Percentiles rank a stretch among this genome's conserved stretches.
Evolutionary conservation across 2,113 vertebrate genomes (phyloP).

Genomic region (Eleginops maclovinus): DNA sequence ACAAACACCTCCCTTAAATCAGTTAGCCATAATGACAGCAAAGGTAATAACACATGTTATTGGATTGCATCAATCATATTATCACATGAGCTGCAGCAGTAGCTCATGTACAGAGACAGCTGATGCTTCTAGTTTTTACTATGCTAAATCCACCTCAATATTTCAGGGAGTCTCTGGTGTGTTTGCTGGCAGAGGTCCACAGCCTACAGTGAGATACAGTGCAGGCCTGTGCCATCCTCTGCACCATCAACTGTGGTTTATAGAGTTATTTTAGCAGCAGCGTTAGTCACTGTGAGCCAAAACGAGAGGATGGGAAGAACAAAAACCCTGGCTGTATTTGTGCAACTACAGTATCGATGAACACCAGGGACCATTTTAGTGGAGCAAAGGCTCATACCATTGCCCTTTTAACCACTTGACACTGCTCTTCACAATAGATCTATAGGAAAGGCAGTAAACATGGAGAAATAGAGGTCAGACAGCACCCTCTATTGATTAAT

Average conservation of each 20-base stretch:
- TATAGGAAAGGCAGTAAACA: slow-evolving; percentile 37
- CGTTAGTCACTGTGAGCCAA: slow-evolving; percentile 55
- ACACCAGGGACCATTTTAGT: slow-evolving; percentile 31
- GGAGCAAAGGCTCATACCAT: slow-evolving; percentile 50
- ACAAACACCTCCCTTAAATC: slow-evolving; percentile 46
- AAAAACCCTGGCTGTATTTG: slow-evolving; percentile 35
- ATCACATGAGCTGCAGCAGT: slow-evolving; percentile 22
- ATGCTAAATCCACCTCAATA: slow-evolving; percentile 61
- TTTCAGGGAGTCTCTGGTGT: slow-evolving; percentile 66
- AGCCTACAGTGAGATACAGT: slow-evolving; percentile 72
- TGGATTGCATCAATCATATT: slow-evolving; percentile 41
- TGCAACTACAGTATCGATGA: slow-evolving; percentile 20
- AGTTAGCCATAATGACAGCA: slow-evolving; percentile 23
- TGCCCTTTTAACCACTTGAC: slow-evolving; percentile 54
- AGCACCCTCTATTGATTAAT: slow-evolving; percentile 58
- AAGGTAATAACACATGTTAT: slow-evolving; percentile 26
- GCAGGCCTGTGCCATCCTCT: slow-evolving; percentile 55
- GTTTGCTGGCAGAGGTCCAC: slow-evolving; percentile 70
- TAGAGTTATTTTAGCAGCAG: slow-evolving; percentile 55
- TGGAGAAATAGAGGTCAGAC: slow-evolving; percentile 29
- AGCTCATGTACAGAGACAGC: slow-evolving; percentile 28
- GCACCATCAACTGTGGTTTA: slow-evolving; percentile 58
- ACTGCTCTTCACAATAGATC: slow-evolving; percentile 45
- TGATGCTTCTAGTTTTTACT: slow-evolving; percentile 41
- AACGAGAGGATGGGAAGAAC: slow-evolving; percentile 47